phyloP scores from a whole-genome alignment of 2,888 invertebrate genomes.

The Capitulum mitella region DNA sequence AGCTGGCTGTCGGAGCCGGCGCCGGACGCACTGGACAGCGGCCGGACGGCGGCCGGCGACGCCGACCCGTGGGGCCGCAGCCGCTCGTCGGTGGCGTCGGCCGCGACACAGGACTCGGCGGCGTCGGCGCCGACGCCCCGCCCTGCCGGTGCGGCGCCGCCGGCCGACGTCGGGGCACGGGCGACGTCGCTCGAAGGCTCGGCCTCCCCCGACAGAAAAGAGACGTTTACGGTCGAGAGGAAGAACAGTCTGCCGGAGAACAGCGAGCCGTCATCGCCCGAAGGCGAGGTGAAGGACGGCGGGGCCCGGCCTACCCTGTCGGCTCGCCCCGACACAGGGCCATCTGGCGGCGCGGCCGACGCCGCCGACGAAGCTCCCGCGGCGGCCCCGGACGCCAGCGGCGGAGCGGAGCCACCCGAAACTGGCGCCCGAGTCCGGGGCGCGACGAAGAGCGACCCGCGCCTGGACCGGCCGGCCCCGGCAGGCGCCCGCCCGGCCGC shows the following conservation, averaged over 20 bases:
- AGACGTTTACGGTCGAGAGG: too few relatives aligned
- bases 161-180: background rate
- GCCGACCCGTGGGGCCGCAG: background rate
- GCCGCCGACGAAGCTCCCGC: background rate
- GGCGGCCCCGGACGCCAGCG: background rate
- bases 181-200: too few relatives aligned
- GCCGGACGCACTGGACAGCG: background rate
- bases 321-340: background rate
- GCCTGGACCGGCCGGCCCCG: background rate
- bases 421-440: background rate
- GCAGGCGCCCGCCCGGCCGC: background rate
- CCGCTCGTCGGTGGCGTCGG: background rate
- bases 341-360: too few relatives aligned
- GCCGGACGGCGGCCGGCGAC: background rate
- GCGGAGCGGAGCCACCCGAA: background rate
- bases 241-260: too few relatives aligned
- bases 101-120: background rate
- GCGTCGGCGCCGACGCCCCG: background rate
- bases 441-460: background rate
- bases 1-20: constrained; percentile 15
- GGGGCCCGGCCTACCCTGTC: background rate
- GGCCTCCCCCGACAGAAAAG: too few relatives aligned
- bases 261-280: background rate
- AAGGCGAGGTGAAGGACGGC: background rate
- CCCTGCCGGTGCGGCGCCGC: background rate